A percentile compares a stretch with the other conserved stretches of the same genome.
Evolutionary conservation across 2,797 vertebrate genomes (phyloP).

Genomic region (Cirrhinus mrigala): DNA sequence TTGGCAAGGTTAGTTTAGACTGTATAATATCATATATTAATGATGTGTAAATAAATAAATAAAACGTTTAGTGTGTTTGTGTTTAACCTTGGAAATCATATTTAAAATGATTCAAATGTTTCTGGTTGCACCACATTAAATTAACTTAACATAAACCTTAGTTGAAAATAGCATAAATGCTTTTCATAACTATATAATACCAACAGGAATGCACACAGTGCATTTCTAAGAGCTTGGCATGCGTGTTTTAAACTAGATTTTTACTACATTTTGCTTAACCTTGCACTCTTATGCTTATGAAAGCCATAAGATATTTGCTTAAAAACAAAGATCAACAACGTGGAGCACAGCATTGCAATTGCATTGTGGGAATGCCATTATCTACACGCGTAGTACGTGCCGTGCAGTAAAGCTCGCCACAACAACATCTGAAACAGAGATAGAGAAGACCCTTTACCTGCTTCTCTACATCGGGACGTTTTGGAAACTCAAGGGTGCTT

Average conservation of each 20-base stretch:
- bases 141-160: neutral
- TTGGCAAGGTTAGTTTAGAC: neutral
- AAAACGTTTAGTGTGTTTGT: neutral
- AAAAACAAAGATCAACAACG: constrained; percentile 27
- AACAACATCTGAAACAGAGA: constrained; percentile 61
- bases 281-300: neutral
- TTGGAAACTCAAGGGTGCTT: constrained; percentile 17
- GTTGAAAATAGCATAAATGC: neutral
- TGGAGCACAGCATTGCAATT: constrained; percentile 14
- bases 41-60: neutral
- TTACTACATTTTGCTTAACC: constrained; percentile 9
- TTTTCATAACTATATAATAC: neutral
- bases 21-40: neutral
- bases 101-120: neutral
- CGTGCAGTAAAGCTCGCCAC: constrained; percentile 50
- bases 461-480: constrained; percentile 25
- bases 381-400: constrained; percentile 31
- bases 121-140: neutral
- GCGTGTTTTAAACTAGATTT: neutral
- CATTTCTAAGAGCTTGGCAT: neutral
- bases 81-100: neutral
- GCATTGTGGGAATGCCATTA: constrained; percentile 53
- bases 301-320: constrained; percentile 25
- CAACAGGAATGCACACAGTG: neutral
- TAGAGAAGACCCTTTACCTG: neutral